Percentiles rank a stretch among this genome's conserved stretches.
These are phyloP conservation scores for Leptopterna dolabrata DNA, from an alignment of 2,888 invertebrate genomes.

Conservation along the genomic window DNA sequence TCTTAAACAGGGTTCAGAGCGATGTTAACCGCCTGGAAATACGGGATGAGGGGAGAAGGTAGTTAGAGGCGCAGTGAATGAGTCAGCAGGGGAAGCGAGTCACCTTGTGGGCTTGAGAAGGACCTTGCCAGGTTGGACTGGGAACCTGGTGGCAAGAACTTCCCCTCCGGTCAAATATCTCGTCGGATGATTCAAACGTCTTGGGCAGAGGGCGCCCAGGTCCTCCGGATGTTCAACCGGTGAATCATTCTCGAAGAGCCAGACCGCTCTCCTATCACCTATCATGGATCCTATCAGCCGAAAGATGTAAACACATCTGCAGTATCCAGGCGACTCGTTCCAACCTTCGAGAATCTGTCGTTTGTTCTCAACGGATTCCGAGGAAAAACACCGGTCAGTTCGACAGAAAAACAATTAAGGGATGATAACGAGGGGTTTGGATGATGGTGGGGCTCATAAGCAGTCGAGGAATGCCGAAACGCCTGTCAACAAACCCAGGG, in stretches of 20 bases:
- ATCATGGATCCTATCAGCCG: too few species aligned
- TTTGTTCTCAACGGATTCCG: too few species aligned
- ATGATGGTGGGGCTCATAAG: too few species aligned
- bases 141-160: background rate
- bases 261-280: too few species aligned
- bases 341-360: background rate
- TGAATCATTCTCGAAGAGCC: background rate
- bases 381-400: too few species aligned
- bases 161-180: background rate
- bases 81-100: background rate
- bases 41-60: background rate
- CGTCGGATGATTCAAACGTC: slow-evolving; percentile 1
- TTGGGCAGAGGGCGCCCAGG: background rate
- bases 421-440: too few species aligned
- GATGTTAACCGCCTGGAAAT: background rate
- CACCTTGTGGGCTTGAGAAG: slow-evolving; percentile 8
- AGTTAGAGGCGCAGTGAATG: background rate
- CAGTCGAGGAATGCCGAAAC: too few species aligned
- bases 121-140: slow-evolving; percentile 8
- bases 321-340: background rate
- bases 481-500: too few species aligned
- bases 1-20: background rate
- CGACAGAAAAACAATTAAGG: too few species aligned
- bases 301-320: background rate
- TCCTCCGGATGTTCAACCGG: background rate